Conservation (phyloP, 2,888 invertebrate species). For the Tribolium freemani region DNA sequence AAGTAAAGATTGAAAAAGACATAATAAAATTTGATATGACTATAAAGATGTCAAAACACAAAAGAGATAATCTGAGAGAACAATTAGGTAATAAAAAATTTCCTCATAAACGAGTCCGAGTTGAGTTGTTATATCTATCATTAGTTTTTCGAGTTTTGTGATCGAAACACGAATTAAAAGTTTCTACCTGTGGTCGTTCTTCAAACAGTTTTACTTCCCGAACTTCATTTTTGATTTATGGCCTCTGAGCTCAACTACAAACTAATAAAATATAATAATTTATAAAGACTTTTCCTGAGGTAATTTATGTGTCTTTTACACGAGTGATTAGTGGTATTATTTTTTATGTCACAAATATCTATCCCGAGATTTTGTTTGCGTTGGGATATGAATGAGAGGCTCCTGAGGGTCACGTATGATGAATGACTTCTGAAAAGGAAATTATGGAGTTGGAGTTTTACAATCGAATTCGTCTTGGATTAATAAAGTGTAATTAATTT, state of each 20-base stretch:
- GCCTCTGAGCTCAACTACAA: slow-evolving; percentile 26
- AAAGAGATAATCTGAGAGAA: not conserved
- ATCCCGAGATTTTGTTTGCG: not conserved
- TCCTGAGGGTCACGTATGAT: slow-evolving; percentile 2
- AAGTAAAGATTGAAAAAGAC: not conserved
- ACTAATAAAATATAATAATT: slow-evolving; percentile 37
- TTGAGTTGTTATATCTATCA: not conserved
- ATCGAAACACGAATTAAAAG: slow-evolving; percentile 34
- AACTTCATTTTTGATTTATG: slow-evolving; percentile 39
- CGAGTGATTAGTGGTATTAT: slow-evolving; percentile 2
- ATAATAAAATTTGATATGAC: not conserved
- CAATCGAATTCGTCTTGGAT: slow-evolving; percentile 33
- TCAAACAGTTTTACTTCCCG: slow-evolving; percentile 31
- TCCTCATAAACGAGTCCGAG: not conserved
- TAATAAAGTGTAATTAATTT: slow-evolving; percentile 57
- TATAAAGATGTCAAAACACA: not conserved
- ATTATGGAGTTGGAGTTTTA: slow-evolving; percentile 17
- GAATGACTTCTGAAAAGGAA: slow-evolving; percentile 25
- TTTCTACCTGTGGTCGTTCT: slow-evolving; percentile 41
- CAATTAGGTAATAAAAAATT: slow-evolving; percentile 8
- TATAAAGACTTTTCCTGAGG: slow-evolving; percentile 1
- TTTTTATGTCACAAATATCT: not conserved
- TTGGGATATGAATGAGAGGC: not conserved
- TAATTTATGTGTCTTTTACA: slow-evolving; percentile 4
- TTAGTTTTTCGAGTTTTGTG: slow-evolving; percentile 21